A percentile compares a stretch with the other conserved stretches of the same genome.
phyloP scores from a whole-genome alignment of 2,113 vertebrate species.

The Caretta caretta region DNA sequence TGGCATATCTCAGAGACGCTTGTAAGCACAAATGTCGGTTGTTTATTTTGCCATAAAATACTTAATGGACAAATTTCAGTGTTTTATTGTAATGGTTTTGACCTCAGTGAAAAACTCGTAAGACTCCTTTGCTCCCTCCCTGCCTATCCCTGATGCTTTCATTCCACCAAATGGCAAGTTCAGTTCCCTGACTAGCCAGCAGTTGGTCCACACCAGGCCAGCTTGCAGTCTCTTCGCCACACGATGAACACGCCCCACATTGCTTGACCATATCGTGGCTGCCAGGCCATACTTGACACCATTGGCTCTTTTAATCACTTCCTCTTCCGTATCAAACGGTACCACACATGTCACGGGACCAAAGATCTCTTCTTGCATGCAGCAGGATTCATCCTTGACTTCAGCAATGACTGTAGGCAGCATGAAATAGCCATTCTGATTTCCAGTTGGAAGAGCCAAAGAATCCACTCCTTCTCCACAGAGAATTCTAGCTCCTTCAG shows the following conservation, averaged over 20 bases:
- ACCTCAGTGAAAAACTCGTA: conserved; percentile 97
- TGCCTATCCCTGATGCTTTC: conserved; percentile 94
- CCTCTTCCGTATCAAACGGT: conserved; percentile 92
- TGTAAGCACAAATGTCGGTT: neutral
- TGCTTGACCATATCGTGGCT: conserved; percentile 91
- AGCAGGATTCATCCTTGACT: conserved; percentile 85
- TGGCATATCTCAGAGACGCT: neutral
- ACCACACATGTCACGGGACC: conserved; percentile 93
- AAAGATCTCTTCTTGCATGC: conserved; percentile 99
- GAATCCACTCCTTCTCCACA: conserved; percentile 93
- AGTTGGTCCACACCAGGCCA: conserved; percentile 96
- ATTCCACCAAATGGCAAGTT: conserved; percentile 97
- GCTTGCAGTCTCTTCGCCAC: conserved; percentile 88
- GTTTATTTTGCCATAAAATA: neutral
- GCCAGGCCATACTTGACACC: conserved; percentile 90
- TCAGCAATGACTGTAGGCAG: conserved; percentile 89
- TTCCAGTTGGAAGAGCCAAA: conserved; percentile 80
- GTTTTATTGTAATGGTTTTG: conserved; percentile 93
- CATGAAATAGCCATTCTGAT: conserved; percentile 92
- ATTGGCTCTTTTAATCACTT: conserved; percentile 90
- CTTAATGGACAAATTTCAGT: conserved; percentile 70
- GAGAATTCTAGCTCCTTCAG: conserved; percentile 88
- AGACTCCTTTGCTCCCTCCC: conserved; percentile 95
- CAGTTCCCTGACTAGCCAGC: conserved; percentile 95
- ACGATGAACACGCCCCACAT: conserved; percentile 88